Conservation (phyloP, 2,797 vertebrate species). For the Sebastes glaucus region DNA sequence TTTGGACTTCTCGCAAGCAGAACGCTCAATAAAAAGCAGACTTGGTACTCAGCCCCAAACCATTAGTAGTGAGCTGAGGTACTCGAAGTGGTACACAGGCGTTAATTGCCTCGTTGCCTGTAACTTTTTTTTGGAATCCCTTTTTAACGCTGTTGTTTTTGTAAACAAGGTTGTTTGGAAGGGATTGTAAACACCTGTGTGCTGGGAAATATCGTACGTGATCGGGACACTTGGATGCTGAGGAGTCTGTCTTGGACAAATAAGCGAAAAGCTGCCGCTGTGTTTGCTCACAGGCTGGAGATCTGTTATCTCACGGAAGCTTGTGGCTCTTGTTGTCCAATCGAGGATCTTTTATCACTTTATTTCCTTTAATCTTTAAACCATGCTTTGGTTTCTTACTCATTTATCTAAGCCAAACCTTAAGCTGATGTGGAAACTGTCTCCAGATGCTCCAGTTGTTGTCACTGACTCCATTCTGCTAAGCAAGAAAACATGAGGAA, state of each 20-base stretch:
- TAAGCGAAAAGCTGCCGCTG: slow-evolving; percentile 43
- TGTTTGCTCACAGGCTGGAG: slow-evolving; percentile 38
- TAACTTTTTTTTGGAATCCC: slow-evolving; percentile 49
- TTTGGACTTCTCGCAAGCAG: slow-evolving; percentile 71
- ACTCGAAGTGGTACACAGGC: slow-evolving; percentile 63
- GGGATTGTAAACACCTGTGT: slow-evolving; percentile 73
- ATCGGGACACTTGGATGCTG: slow-evolving; percentile 45
- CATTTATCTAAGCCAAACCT: slow-evolving; percentile 49
- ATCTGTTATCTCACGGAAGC: slow-evolving; percentile 62
- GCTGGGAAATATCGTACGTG: slow-evolving; percentile 45
- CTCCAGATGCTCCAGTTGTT: slow-evolving; percentile 69
- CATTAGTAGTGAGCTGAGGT: slow-evolving; percentile 72
- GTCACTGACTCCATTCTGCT: slow-evolving; percentile 8
- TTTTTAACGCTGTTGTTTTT: slow-evolving; percentile 62
- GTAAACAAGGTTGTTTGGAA: slow-evolving; percentile 66
- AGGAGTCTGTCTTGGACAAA: slow-evolving; percentile 42
- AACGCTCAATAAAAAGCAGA: slow-evolving; percentile 76
- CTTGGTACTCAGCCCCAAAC: slow-evolving; percentile 69
- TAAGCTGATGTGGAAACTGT: slow-evolving; percentile 57
- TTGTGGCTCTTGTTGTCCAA: slow-evolving; percentile 40
- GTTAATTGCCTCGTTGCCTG: slow-evolving; percentile 69
- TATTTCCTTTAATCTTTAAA: slow-evolving; percentile 67
- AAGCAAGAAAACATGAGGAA: slow-evolving; percentile 30
- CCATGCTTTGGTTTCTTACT: slow-evolving; percentile 44
- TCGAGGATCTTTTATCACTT: slow-evolving; percentile 66